A percentile compares a stretch with the other conserved stretches of the same genome.
Conservation (phyloP, 2,888 invertebrate genomes). For the Drosophila austrosaltans region DNA sequence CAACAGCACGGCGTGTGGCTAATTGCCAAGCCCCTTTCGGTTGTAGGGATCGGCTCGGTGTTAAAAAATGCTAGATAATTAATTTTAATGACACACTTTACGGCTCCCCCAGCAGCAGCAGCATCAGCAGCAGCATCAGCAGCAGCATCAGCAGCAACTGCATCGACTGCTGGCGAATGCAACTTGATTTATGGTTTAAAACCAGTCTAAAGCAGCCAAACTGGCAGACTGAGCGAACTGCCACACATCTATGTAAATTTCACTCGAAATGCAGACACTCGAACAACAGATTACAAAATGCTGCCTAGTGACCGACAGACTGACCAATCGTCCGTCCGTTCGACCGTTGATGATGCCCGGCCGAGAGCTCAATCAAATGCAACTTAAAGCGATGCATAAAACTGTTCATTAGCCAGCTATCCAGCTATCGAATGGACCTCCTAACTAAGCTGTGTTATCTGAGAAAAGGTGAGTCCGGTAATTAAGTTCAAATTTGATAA, state of each 20-base stretch:
- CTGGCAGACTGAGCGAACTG: neutral
- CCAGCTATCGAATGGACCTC: slow-evolving; percentile 20
- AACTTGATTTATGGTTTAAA: slow-evolving; percentile 70
- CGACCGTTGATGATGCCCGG: slow-evolving; percentile 9
- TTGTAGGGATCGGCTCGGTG: slow-evolving; percentile 47
- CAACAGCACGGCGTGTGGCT: slow-evolving; percentile 64
- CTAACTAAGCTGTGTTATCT: slow-evolving; percentile 45
- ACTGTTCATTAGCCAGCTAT: slow-evolving; percentile 64
- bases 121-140: neutral
- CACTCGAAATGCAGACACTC: slow-evolving; percentile 22
- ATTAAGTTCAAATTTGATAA: slow-evolving; percentile 74
- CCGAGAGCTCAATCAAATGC: slow-evolving; percentile 49
- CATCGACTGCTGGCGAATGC: slow-evolving; percentile 59
- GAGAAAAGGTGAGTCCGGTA: slow-evolving; percentile 58
- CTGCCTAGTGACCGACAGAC: slow-evolving; percentile 14
- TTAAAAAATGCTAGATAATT: slow-evolving; percentile 71
- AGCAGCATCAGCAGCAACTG: neutral
- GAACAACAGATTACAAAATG: slow-evolving; percentile 60
- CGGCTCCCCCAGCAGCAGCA: slow-evolving; percentile 30
- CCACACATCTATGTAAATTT: slow-evolving; percentile 51
- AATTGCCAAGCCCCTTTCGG: slow-evolving; percentile 55
- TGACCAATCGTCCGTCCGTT: neutral
- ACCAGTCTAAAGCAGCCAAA: slow-evolving; percentile 8
- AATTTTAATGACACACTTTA: slow-evolving; percentile 76
- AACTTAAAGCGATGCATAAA: slow-evolving; percentile 66